Evolutionary conservation across 2,113 vertebrate species (phyloP).

Genomic region (Podarcis cretensis): DNA sequence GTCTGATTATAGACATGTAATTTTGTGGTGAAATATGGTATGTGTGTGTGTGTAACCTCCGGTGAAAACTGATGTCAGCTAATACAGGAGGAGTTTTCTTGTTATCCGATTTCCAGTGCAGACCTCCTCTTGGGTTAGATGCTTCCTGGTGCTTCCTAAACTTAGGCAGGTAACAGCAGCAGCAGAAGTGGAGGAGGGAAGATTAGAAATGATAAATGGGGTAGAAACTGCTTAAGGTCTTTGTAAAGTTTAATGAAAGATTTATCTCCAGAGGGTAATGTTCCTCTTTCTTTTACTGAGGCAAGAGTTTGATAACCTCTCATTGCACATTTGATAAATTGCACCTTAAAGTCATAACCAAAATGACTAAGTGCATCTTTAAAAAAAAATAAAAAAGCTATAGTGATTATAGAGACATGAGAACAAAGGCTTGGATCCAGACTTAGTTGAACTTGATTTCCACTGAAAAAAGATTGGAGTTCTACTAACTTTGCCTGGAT

Average conservation of each 20-base stretch:
- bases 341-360: constrained; percentile 55
- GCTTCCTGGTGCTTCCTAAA: constrained; percentile 62
- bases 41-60: neutral
- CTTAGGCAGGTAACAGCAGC: constrained; percentile 42
- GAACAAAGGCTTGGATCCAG: neutral
- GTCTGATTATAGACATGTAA: neutral
- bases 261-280: constrained; percentile 76
- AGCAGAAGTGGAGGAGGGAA: constrained; percentile 19
- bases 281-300: constrained; percentile 70
- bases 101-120: constrained; percentile 35
- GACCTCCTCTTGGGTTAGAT: constrained; percentile 28
- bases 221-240: constrained; percentile 69
- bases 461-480: neutral
- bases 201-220: constrained; percentile 68
- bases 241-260: constrained; percentile 78
- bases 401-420: constrained; percentile 12
- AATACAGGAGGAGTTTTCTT: constrained; percentile 35
- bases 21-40: neutral
- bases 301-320: constrained; percentile 77
- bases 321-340: constrained; percentile 75
- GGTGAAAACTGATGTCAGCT: constrained; percentile 22
- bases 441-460: neutral
- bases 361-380: constrained; percentile 51
- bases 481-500: neutral
- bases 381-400: constrained; percentile 49